Percentiles rank a stretch among this genome's conserved stretches.
These are phyloP conservation scores for Drosophila setifemur DNA, from an alignment of 1,140 invertebrate species.

Conservation along the genomic window DNA sequence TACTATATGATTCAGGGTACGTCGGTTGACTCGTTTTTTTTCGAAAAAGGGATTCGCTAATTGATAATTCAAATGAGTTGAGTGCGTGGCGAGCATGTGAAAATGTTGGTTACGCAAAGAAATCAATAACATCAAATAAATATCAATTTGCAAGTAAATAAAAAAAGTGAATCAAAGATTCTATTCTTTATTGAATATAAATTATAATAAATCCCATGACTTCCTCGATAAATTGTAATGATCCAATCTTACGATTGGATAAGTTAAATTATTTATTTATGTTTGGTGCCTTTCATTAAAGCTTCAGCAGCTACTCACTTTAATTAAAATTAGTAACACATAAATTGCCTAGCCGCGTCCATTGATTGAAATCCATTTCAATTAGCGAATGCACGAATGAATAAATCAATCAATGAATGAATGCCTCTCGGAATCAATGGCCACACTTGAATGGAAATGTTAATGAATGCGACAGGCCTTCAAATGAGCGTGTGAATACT, in stretches of 20 bases:
- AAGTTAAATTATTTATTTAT: too few species aligned
- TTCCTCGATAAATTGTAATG: too few species aligned
- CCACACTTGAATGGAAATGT: conserved; percentile 20
- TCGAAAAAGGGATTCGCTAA: conserved; percentile 36
- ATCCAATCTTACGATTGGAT: too few species aligned
- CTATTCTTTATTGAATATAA: too few species aligned
- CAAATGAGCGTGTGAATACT: conserved; percentile 8
- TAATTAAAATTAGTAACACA: neutral
- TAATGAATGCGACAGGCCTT: conserved; percentile 26
- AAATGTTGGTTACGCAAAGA: too few species aligned
- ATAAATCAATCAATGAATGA: conserved; percentile 21
- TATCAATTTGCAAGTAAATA: neutral
- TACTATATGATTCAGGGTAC: conserved; percentile 34
- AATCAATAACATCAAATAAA: too few species aligned
- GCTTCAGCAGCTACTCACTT: too few species aligned
- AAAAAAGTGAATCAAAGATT: too few species aligned
- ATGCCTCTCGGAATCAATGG: neutral
- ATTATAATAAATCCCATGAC: too few species aligned
- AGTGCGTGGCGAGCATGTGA: conserved; percentile 14
- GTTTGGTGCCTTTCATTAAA: too few species aligned
- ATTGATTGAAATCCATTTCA: neutral
- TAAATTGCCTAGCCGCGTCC: too few species aligned
- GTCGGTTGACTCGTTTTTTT: neutral
- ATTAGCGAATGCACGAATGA: conserved; percentile 8
- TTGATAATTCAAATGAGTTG: conserved; percentile 34